Conservation (phyloP, 2,113 vertebrate species). For the Paralichthys olivaceus region DNA sequence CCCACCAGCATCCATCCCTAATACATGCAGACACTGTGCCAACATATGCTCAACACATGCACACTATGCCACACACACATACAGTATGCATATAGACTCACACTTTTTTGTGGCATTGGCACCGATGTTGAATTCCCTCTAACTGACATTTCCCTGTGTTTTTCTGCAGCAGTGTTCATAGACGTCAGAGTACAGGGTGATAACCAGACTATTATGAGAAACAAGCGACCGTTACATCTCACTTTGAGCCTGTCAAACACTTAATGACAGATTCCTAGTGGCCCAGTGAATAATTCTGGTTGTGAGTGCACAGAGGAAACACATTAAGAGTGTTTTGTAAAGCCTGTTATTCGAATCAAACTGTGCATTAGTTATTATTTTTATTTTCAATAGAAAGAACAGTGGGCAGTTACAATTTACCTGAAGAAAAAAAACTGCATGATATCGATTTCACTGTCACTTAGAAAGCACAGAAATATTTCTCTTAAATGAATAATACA, state of each 20-base stretch:
- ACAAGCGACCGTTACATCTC: slow-evolving; percentile 41
- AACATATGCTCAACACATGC: background rate
- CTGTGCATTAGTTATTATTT: background rate
- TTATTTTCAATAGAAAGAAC: background rate
- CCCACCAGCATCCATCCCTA: background rate
- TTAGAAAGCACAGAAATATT: background rate
- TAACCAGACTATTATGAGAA: slow-evolving; percentile 73
- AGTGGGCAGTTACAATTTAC: background rate
- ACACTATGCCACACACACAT: slow-evolving; percentile 13
- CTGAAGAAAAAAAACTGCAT: background rate
- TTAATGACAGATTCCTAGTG: slow-evolving; percentile 52
- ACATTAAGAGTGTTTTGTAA: slow-evolving; percentile 2
- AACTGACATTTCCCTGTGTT: slow-evolving; percentile 68
- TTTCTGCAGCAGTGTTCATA: slow-evolving; percentile 48
- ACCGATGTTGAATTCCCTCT: slow-evolving; percentile 57
- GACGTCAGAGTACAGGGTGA: slow-evolving; percentile 50
- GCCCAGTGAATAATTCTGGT: slow-evolving; percentile 49
- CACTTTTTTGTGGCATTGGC: slow-evolving; percentile 50
- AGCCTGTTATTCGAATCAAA: slow-evolving; percentile 18
- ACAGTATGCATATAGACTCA: background rate
- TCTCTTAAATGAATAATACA: background rate
- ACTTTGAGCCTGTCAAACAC: slow-evolving; percentile 42
- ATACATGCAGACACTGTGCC: slow-evolving; percentile 11
- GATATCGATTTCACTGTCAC: background rate
- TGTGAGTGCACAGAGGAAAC: slow-evolving; percentile 17